Conservation (phyloP, 2,797 vertebrate species). For the Orientallactaga sibirica region DNA sequence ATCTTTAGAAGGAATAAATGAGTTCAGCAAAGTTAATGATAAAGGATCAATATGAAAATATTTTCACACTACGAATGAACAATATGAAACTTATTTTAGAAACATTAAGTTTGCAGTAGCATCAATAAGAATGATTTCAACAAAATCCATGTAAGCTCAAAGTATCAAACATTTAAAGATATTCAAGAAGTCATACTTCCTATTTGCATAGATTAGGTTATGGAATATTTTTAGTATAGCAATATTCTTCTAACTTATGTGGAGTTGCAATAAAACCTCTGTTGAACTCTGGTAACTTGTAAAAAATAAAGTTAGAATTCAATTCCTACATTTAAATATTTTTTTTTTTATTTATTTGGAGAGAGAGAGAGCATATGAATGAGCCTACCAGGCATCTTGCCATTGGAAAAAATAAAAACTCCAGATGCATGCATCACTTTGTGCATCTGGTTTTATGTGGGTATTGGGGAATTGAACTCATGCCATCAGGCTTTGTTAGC, state of each 20-base stretch:
- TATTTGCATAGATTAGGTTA: not conserved
- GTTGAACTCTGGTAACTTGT: not conserved
- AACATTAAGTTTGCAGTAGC: not conserved
- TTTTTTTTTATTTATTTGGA: too few species aligned
- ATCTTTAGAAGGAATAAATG: not conserved
- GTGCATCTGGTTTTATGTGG: too few species aligned
- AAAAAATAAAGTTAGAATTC: not conserved
- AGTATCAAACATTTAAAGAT: not conserved
- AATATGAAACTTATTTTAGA: conserved; percentile 11
- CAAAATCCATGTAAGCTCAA: not conserved
- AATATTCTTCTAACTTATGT: not conserved
- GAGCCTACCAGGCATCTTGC: too few species aligned
- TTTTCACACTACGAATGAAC: not conserved
- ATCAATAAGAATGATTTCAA: conserved; percentile 7
- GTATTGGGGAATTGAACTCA: too few species aligned
- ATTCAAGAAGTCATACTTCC: not conserved
- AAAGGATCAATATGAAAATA: not conserved
- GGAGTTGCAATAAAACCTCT: not conserved
- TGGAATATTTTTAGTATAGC: not conserved
- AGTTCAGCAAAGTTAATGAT: not conserved
- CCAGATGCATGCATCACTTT: too few species aligned
- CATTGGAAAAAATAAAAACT: too few species aligned
- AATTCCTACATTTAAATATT: too few species aligned
- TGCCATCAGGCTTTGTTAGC: too few species aligned
- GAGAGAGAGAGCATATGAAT: too few species aligned